Evolutionary conservation across 2,888 invertebrate species (phyloP).

Genomic region (Liodrosophila aerea): DNA sequence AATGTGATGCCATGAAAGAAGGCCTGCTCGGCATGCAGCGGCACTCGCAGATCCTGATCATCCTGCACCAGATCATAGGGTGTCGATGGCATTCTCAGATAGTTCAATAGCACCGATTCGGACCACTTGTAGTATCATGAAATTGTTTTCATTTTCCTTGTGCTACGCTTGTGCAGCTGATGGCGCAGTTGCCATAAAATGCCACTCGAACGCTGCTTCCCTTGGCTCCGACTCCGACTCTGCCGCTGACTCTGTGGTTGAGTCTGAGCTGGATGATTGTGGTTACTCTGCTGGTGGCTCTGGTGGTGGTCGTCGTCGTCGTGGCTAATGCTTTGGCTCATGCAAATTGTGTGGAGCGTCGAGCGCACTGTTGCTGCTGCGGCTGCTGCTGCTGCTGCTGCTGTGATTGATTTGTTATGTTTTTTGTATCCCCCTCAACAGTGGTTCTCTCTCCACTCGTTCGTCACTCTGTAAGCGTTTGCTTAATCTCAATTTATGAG

Average conservation of each 20-base stretch:
- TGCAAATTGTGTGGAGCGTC: conserved; percentile 72
- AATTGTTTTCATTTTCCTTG: conserved; percentile 82
- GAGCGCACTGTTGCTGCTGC: conserved; percentile 44
- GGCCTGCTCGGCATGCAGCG: conserved; percentile 98
- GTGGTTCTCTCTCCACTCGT: neutral
- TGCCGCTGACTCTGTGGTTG: neutral
- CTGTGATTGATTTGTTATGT: conserved; percentile 70
- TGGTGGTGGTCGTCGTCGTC: conserved; percentile 26
- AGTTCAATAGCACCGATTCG: conserved; percentile 83
- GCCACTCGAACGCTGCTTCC: conserved; percentile 65
- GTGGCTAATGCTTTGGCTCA: conserved; percentile 76
- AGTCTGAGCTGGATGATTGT: neutral
- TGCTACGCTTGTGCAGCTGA: conserved; percentile 82
- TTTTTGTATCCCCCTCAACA: conserved; percentile 7
- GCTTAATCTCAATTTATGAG: conserved; percentile 75
- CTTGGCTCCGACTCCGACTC: conserved; percentile 1
- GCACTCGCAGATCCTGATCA: conserved; percentile 97
- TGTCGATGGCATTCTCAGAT: conserved; percentile 91
- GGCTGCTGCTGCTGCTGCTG: too few relatives aligned
- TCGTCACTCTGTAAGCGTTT: conserved; percentile 31
- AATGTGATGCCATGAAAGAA: conserved; percentile 97
- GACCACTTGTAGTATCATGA: conserved; percentile 83
- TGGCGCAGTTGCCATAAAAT: conserved; percentile 81
- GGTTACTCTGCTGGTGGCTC: neutral
- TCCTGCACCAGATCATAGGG: conserved; percentile 97